Percentiles rank a stretch among this genome's conserved stretches.
phyloP scores from a whole-genome alignment of 92 coral and sea anemone species.

The Muricea muricata region DNA sequence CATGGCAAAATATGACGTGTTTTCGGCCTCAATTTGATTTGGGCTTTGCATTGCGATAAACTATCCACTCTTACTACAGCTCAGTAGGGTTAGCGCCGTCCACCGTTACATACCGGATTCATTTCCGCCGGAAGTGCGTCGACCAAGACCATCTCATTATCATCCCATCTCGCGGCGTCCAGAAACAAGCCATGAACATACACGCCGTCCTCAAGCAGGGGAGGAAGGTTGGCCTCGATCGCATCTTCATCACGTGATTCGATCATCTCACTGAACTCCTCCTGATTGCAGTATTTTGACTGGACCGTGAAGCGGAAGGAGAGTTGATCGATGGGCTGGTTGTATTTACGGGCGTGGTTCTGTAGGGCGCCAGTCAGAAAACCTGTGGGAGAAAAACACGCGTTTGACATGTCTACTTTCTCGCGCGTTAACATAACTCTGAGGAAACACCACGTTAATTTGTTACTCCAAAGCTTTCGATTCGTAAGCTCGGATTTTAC shows the following conservation, averaged over 20 bases:
- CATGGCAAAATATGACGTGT: no score
- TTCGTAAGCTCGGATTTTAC: no score
- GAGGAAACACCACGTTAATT: no score
- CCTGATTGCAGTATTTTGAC: constrained; percentile 87
- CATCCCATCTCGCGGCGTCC: constrained; percentile 96
- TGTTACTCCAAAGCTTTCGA: no score
- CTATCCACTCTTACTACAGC: no score
- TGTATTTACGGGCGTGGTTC: constrained; percentile 99
- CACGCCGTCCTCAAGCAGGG: constrained; percentile 84
- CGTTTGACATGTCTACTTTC: not conserved
- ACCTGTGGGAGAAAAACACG: constrained; percentile 59
- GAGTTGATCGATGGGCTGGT: constrained; percentile 96
- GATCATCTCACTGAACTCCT: constrained; percentile 91
- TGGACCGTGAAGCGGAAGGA: constrained; percentile 91
- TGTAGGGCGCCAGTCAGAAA: constrained; percentile 96
- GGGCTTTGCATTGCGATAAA: no score
- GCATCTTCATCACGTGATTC: constrained; percentile 78
- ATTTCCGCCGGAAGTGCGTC: constrained; percentile 93
- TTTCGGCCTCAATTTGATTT: no score
- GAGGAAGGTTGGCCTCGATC: constrained; percentile 84
- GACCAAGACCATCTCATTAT: constrained; percentile 87
- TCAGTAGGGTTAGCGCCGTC: no score
- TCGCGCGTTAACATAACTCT: not conserved
- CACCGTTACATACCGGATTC: constrained; percentile 82
- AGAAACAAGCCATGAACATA: constrained; percentile 91